Evolutionary conservation across 2,888 invertebrate genomes (phyloP), one percentile per base, ranked within the genome.

Genomic region (Microchrysa polita): DNA sequence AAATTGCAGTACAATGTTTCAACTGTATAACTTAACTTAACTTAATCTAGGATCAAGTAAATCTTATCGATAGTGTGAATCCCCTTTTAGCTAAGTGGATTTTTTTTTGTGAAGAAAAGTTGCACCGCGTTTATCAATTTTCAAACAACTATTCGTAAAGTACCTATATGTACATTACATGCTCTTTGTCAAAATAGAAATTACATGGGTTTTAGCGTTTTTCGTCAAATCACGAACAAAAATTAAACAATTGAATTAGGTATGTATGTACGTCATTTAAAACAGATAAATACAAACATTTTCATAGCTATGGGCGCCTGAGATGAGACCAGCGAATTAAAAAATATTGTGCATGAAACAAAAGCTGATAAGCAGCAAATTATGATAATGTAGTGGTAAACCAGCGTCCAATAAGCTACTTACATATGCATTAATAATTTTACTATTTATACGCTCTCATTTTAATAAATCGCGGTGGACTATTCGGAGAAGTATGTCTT

Each of bases 251-350:
- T n/a, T 2, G 44, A 44, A 69, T n/a, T n/a, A n/a, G n/a, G n/a
- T n/a, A n/a, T n/a, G n/a, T 69, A 69, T 69, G 20, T 27, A 57
- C 69, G 69, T 69, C 69, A 69, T 69, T 40, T 34, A 34, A 53
- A 14, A 42, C 18, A 34, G 20, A 61, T 61, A 14, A n/a, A n/a
- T 53, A 9, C 52, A 44, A 65, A 14, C 10, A 65, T n/a, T n/a
- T n/a, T n/a, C 20, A 48, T 20, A 23, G 12, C 5, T 18, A n/a
- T n/a, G 20, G 10, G 52, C 52, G 18, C 12, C 22, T n/a, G 44
- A 48, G 22, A 55, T 9, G 53, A 53, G 55, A 53, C 27, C 34
- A 23, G 53, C 53, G n/a, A 55, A 53, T n/a, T 69, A 69, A 52
- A 69, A 55, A 40, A 69, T 55, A 55, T 55, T 27, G 69, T 57